Conservation (phyloP, 2,888 invertebrate species). For the Cremastinae sp. region DNA sequence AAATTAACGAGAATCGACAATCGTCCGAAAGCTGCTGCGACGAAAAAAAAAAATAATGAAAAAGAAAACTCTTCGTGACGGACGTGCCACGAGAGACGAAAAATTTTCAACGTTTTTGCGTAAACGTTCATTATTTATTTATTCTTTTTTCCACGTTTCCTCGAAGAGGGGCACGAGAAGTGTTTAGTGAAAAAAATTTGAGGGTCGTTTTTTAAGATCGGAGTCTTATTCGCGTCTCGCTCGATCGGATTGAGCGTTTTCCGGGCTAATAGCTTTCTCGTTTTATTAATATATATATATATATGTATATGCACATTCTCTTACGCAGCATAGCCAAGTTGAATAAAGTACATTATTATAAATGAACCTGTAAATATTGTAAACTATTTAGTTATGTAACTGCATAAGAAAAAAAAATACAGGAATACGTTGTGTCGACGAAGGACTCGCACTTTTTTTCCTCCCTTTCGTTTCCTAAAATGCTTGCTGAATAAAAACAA, state of each 20-base stretch:
- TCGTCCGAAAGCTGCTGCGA: constrained; percentile 7
- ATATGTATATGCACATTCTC: constrained; percentile 4
- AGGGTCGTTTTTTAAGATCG: constrained; percentile 19
- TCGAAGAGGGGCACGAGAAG: not conserved
- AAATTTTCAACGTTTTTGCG: too few species aligned
- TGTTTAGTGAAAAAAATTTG: not conserved
- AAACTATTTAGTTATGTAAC: constrained; percentile 68
- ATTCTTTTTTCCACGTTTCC: not conserved
- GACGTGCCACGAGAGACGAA: too few species aligned
- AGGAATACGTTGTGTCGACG: constrained; percentile 51
- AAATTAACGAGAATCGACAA: constrained; percentile 54
- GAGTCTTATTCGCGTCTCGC: constrained; percentile 30
- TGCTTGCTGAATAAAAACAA: not conserved
- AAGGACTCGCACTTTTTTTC: not conserved
- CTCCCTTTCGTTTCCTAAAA: constrained; percentile 3
- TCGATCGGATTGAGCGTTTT: constrained; percentile 41
- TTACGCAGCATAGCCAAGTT: constrained; percentile 14
- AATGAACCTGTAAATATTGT: constrained; percentile 75
- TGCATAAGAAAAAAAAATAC: constrained; percentile 47
- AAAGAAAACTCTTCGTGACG: constrained; percentile 22
- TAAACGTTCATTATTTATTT: not conserved
- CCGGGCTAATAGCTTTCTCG: constrained; percentile 51
- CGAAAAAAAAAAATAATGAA: too few species aligned
- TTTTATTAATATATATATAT: constrained; percentile 32
- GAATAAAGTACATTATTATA: constrained; percentile 34